Evolutionary conservation across 2,888 invertebrate species (phyloP).

Genomic region (Clitarchus hookeri): DNA sequence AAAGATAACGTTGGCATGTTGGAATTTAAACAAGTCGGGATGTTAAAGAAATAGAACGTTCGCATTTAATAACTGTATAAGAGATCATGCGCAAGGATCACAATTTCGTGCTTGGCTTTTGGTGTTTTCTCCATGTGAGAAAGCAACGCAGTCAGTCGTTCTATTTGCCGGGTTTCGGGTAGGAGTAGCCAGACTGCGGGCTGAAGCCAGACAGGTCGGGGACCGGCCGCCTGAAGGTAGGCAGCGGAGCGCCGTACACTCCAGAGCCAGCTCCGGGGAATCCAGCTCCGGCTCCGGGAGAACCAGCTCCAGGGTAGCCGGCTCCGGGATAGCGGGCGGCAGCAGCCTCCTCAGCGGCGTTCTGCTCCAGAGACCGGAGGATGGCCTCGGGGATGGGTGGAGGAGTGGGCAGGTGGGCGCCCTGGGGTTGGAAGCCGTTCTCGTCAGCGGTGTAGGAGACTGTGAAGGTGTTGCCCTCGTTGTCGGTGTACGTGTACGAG

Average conservation of each 20-base stretch:
- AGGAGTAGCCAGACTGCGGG: slow-evolving; percentile 31
- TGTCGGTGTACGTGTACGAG: slow-evolving; percentile 71
- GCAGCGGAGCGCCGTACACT: slow-evolving; percentile 4
- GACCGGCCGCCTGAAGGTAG: not conserved
- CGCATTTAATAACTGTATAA: no score
- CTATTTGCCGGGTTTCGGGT: slow-evolving; percentile 35
- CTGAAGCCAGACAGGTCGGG: slow-evolving; percentile 18
- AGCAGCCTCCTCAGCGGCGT: slow-evolving; percentile 39
- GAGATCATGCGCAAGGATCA: no score
- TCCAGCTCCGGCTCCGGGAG: slow-evolving; percentile 25
- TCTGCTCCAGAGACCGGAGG: slow-evolving; percentile 56
- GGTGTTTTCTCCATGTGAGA: no score
- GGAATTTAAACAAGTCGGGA: no score
- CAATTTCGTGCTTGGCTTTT: not conserved
- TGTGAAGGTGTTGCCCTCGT: slow-evolving; percentile 66
- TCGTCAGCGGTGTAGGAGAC: slow-evolving; percentile 50
- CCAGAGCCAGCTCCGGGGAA: not conserved
- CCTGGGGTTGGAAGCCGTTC: slow-evolving; percentile 45
- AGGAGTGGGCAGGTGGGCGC: slow-evolving; percentile 42
- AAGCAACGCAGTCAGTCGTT: not conserved
- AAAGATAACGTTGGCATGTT: no score
- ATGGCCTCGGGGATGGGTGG: slow-evolving; percentile 46
- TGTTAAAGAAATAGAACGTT: no score
- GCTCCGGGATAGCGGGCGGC: slow-evolving; percentile 17
- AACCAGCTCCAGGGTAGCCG: not conserved